Evolutionary conservation across 2,113 vertebrate genomes (phyloP).

Genomic region (Thunnus thynnus): DNA sequence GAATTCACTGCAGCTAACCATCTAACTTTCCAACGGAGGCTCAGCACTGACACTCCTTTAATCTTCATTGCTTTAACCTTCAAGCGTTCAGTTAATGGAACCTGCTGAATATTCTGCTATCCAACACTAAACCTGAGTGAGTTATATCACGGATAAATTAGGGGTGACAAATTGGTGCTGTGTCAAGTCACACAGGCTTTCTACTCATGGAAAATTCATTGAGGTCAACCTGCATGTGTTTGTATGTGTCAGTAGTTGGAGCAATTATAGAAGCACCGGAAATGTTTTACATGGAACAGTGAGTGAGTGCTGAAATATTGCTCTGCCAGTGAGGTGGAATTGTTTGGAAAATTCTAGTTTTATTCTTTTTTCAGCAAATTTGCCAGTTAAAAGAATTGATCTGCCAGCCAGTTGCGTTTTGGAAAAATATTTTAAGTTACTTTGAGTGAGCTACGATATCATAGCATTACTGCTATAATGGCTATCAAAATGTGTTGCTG

Average conservation of each 20-base stretch:
- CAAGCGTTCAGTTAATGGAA: neutral
- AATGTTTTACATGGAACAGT: conserved; percentile 39
- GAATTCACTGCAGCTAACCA: neutral
- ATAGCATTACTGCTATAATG: neutral
- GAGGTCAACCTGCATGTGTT: conserved; percentile 37
- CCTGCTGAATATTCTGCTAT: conserved; percentile 7
- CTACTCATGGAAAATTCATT: conserved; percentile 30
- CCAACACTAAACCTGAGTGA: conserved; percentile 5
- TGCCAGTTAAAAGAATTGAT: conserved; percentile 7
- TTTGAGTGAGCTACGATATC: conserved; percentile 2
- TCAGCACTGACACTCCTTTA: conserved; percentile 13
- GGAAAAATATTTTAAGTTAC: conserved; percentile 4
- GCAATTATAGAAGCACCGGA: conserved; percentile 20
- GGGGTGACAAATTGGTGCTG: conserved; percentile 44
- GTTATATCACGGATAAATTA: conserved; percentile 46
- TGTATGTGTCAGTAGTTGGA: conserved; percentile 26
- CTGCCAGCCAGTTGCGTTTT: neutral
- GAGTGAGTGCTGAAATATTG: conserved; percentile 27
- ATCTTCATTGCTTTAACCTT: too few species aligned
- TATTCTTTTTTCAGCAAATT: neutral
- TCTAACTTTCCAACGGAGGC: conserved; percentile 13
- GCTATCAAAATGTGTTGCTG: neutral
- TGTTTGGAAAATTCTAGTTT: conserved; percentile 19
- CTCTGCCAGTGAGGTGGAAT: neutral
- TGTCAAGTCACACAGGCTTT: conserved; percentile 33